Conservation (phyloP, 1,140 invertebrate genomes). For the Cydia strobilella region DNA sequence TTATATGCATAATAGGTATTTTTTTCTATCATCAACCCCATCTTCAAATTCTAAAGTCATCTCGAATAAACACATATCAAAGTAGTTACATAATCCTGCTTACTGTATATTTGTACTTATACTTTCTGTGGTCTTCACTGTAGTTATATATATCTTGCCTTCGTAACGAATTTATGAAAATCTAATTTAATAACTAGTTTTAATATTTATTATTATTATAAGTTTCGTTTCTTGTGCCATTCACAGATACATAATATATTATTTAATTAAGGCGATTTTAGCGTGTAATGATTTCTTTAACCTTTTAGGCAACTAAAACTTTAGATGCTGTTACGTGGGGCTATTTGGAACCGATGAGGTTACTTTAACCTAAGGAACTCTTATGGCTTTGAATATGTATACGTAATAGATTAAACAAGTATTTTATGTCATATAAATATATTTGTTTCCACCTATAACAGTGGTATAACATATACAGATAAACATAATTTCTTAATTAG, state of each 20-base stretch:
- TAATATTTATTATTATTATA: constrained; percentile 46
- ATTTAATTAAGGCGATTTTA: not conserved
- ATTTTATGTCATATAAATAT: no score
- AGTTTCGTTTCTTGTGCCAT: constrained; percentile 43
- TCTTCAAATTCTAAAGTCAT: not conserved
- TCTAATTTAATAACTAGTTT: constrained; percentile 41
- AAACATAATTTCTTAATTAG: not conserved
- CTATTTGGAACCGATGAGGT: not conserved
- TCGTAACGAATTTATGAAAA: constrained; percentile 52
- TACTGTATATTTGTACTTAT: constrained; percentile 32
- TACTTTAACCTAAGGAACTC: not conserved
- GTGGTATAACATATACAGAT: no score
- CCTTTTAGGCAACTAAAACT: constrained; percentile 14
- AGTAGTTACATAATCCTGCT: constrained; percentile 20
- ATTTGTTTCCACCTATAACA: no score
- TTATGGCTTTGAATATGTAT: no score
- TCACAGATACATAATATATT: constrained; percentile 28
- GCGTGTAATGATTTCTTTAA: not conserved
- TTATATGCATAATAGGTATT: not conserved
- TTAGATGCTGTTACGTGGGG: not conserved
- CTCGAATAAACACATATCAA: constrained; percentile 38
- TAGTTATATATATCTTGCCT: constrained; percentile 46
- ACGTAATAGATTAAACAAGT: no score
- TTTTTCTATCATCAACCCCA: not conserved
- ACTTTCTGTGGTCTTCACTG: constrained; percentile 33